Evolutionary conservation across 53 echinoderm and acorn worm species (phyloP), one percentile per base, ranked within the genome.

Genomic region (Hippasteria phrygiana): DNA sequence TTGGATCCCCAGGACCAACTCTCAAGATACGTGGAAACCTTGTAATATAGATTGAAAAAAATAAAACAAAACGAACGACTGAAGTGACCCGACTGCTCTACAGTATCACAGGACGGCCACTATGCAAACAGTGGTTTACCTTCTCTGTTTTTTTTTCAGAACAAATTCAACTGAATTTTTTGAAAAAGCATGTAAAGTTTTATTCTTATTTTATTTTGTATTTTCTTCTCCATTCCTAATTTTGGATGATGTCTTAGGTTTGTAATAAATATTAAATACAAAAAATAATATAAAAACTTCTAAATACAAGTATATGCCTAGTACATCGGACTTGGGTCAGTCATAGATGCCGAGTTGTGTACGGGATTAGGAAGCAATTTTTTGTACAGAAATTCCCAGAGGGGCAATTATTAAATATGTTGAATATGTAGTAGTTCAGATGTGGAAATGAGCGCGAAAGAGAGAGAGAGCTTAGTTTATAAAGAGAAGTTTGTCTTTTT

Each of bases 1-100:
- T 87, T 98, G 63, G 94, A 96, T 77, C 91, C 94, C 78, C 99
- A 96, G 99, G 99, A 99, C 94, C 96, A 94, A 93, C 92, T 99
- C 70, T 80, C 96, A 27, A 93, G 92, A 91, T 92, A 93, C 55
- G 96, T 99, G 35, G 99, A 99, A 75, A 93, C 87, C 78, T 95
- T 95, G 93, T 95, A 93, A 84, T 89, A 78, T 48, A 78, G 8
- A 22, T 83, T 65, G 43, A 40, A 29, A 67, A 65, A 32, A 65
- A 80, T 10, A 26, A 24, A 42, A 32, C 11, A 43, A 83, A 47
- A 36, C 43, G 22, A 43, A 40, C 32, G 64, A 64, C 66, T 42
- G 26, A 2, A 64, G 65, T 28, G 82, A 82, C 82, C 65, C 43
- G 64, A 82, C 81, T 81, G 62, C 63, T 42, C 18, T 28, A 82